Evolutionary conservation across 64 coral and sea anemone species (phyloP), one percentile per base, ranked within the genome.

Genomic region (Orbicella faveolata): DNA sequence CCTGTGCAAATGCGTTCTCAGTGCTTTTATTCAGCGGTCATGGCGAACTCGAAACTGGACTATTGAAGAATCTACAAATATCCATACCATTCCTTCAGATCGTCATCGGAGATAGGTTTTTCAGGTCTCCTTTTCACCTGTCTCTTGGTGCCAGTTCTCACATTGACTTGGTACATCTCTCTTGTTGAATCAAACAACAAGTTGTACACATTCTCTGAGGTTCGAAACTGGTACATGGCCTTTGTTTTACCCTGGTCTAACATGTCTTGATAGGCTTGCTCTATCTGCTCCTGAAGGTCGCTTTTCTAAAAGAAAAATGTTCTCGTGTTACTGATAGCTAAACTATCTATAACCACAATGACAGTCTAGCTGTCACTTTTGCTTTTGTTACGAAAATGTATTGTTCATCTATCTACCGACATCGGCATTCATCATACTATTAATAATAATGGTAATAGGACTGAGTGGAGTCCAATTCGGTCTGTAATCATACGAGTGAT

Each of bases 151-250:
- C 63, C 81, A n/a, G 62, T 48, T 69, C 69, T 26, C 63, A 70
- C 7, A 37, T 69, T 84, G 34, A 70, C 36, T 52, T 84, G 81
- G 37, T 84, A 48, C 81, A 84, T 70, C 18, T 23, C 64, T 84
- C 21, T 18, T 41, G 6, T 19, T 36, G 63, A 21, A 44, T 23
- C 10, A 67, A 84, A 84, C 63, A 84, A 67, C 81, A 84, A 51
- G 35, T 84, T 20, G 81, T 84, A 84, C 36, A 48, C 21, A 20
- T 69, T 62, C 6, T 51, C 81, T 52, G 62, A 2, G 10, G 37
- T 44, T 9, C 34, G 18, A 70, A 84, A 84, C 36, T 67, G 25
- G 36, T 68, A 16, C 14, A 20, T 44, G 12, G 20, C 10, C 12
- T 41, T 26, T 37, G 19, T 39, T 25, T n/a, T 21, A 1, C 64